Evolutionary conservation across 2,888 invertebrate genomes (phyloP).

Genomic region (Brenthis ino): DNA sequence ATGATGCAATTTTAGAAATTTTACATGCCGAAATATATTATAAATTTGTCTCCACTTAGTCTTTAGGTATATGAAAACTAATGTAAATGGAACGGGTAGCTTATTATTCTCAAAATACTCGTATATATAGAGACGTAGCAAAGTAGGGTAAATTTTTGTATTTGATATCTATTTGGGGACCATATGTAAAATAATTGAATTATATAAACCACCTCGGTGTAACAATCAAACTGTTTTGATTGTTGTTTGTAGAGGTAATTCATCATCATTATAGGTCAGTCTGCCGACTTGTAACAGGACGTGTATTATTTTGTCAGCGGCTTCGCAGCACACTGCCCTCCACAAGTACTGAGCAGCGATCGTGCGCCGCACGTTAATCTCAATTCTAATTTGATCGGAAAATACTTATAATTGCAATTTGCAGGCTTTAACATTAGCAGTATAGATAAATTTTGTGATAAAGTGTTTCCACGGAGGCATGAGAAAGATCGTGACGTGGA

Average conservation of each 20-base stretch:
- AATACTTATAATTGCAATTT: constrained; percentile 8
- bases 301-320: constrained; percentile 64
- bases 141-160: not conserved
- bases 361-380: constrained; percentile 46
- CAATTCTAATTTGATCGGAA: constrained; percentile 15
- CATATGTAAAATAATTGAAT: constrained; percentile 20
- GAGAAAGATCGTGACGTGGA: constrained; percentile 28
- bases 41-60: no score
- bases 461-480: constrained; percentile 32
- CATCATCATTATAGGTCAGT: constrained; percentile 43
- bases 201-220: constrained; percentile 7
- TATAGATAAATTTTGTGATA: constrained; percentile 13
- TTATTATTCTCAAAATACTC: no score
- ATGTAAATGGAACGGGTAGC: no score
- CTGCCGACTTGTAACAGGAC: constrained; percentile 56
- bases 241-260: constrained; percentile 37
- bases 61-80: no score
- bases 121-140: not conserved
- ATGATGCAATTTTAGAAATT: no score
- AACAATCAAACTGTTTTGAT: constrained; percentile 33
- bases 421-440: not conserved
- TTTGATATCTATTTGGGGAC: not conserved
- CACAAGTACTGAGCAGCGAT: constrained; percentile 47
- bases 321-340: constrained; percentile 52
- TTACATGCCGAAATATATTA: no score